phyloP scores from a whole-genome alignment of 2,888 invertebrate species.

The Lochmaea crataegi region DNA sequence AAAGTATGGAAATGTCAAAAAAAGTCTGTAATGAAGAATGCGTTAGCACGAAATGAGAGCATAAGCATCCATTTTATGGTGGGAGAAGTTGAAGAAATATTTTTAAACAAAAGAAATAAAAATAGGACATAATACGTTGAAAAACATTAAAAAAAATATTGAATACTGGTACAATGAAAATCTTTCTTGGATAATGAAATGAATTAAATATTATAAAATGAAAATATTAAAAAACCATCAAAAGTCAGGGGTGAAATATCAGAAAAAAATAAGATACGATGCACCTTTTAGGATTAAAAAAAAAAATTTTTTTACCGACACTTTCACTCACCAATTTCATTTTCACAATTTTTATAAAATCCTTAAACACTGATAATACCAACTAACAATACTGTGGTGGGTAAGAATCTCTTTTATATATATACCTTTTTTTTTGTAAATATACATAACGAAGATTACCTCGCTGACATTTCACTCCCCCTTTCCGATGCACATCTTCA shows the following conservation, averaged over 20 bases:
- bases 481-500: conserved; percentile 49
- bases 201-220: no score
- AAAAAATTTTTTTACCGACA: conserved; percentile 17
- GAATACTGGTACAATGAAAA: not conserved
- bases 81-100: no score
- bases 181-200: not conserved
- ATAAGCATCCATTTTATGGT: no score
- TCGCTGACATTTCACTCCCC: conserved; percentile 55
- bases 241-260: not conserved
- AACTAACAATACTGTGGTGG: conserved; percentile 46
- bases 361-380: conserved; percentile 39
- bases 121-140: no score
- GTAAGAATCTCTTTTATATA: conserved; percentile 48
- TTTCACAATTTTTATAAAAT: conserved; percentile 38
- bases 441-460: conserved; percentile 7
- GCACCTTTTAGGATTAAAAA: not conserved
- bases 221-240: not conserved
- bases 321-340: conserved; percentile 52
- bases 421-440: conserved; percentile 36
- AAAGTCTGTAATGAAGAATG: no score
- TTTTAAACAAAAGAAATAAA: no score
- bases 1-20: no score
- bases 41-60: no score
- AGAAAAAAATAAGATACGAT: not conserved
- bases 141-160: no score